A percentile compares a stretch with the other conserved stretches of the same genome.
Conservation (phyloP, 2,888 invertebrate species). For the Perizoma flavofasciatum region DNA sequence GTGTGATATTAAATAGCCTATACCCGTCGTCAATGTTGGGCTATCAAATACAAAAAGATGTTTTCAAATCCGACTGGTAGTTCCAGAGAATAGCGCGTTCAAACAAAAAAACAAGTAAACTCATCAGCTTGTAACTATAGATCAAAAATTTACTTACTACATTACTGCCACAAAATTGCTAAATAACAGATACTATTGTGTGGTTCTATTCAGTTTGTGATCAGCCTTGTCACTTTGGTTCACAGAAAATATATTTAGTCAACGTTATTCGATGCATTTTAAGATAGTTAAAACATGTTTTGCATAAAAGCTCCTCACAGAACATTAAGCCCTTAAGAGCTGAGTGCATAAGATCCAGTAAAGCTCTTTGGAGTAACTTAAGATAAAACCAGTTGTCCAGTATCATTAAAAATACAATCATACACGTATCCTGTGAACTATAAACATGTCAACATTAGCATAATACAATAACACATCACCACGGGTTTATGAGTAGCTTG, state of each 20-base stretch:
- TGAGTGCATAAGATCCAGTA: conserved; percentile 1
- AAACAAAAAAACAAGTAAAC: too few relatives aligned
- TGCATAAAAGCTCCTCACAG: neutral
- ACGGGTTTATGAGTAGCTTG: conserved; percentile 46
- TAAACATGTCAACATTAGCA: conserved; percentile 59
- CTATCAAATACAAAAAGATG: too few relatives aligned
- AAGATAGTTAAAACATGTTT: conserved; percentile 1
- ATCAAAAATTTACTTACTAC: too few relatives aligned
- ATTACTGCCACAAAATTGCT: too few relatives aligned
- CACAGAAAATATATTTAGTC: too few relatives aligned
- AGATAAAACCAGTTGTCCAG: conserved; percentile 13
- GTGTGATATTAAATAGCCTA: too few relatives aligned
- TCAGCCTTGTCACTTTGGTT: too few relatives aligned
- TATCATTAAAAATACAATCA: conserved; percentile 27
- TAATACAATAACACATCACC: conserved; percentile 63
- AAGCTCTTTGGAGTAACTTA: conserved; percentile 16
- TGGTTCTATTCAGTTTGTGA: neutral
- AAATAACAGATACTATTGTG: too few relatives aligned
- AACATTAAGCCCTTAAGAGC: conserved; percentile 3
- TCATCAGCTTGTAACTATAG: too few relatives aligned
- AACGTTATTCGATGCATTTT: neutral
- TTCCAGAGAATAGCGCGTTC: too few relatives aligned
- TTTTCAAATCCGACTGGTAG: too few relatives aligned
- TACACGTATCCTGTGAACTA: conserved; percentile 36
- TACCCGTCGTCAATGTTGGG: too few relatives aligned